Conservation (phyloP, 1,140 invertebrate genomes). For the Probaryconus sp. region DNA sequence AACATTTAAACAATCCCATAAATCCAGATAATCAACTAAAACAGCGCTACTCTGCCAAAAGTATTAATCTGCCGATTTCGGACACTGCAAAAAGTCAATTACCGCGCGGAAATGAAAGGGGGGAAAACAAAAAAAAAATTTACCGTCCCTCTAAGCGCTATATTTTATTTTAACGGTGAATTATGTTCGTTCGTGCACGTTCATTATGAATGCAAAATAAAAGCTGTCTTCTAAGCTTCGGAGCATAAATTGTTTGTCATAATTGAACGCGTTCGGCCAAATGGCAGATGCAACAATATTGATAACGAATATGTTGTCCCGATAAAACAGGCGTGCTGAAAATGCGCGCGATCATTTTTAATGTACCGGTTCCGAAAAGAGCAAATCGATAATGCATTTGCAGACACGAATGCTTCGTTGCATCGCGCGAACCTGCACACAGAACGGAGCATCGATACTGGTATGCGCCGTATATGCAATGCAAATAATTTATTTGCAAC, state of each 20-base stretch:
- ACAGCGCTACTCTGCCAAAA: neutral
- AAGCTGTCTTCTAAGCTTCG: constrained; percentile 38
- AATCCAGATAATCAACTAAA: constrained; percentile 14
- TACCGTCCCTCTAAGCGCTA: too few relatives aligned
- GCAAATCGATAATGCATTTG: constrained; percentile 43
- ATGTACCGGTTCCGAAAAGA: constrained; percentile 22
- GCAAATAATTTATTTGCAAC: constrained; percentile 40
- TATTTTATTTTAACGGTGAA: too few relatives aligned
- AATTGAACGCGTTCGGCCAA: constrained; percentile 36
- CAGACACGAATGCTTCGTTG: constrained; percentile 28
- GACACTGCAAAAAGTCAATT: constrained; percentile 20
- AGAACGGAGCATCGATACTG: constrained; percentile 15
- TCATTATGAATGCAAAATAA: constrained; percentile 36
- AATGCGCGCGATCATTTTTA: constrained; percentile 38
- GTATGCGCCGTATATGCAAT: constrained; percentile 18
- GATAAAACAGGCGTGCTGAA: too few relatives aligned
- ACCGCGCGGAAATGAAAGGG: neutral
- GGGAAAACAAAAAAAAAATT: constrained; percentile 11
- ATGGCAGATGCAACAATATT: constrained; percentile 33
- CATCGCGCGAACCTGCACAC: too few relatives aligned
- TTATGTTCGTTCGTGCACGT: constrained; percentile 17
- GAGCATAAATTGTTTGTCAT: constrained; percentile 34
- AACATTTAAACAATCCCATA: constrained; percentile 24
- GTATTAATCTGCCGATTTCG: too few relatives aligned
- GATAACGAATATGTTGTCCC: constrained; percentile 31